Base-by-base conservation (phyloP, 2,888 invertebrate species). In the Temnothorax unifasciatus region DNA sequence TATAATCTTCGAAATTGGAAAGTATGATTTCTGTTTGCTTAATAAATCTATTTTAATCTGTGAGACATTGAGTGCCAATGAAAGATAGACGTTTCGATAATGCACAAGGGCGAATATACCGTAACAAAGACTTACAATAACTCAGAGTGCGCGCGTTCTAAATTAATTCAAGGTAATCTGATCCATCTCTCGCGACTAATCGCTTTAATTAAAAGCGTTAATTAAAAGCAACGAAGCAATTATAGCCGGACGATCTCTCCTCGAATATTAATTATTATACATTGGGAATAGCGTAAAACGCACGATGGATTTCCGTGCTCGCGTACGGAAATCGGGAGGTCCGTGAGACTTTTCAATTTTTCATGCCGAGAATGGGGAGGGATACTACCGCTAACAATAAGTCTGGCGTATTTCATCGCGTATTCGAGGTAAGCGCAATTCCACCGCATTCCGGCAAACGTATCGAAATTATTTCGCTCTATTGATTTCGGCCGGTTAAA, bases 111-210 rank as follows among this genome's bases (percentile, higher is more conserved):
- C 18, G 34, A 54, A 63, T 15, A 21, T 21, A 50, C 1, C 29
- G 29, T 61, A 69, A 71, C 52, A 54, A 50, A 52, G 63, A 47
- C 21, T 63, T 47, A 9, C 38, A 21, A 41, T 41, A 38, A 52
- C 21, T 64, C 18, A 9, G 38, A 21, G 29, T 52, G 21, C 38
- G 15, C 34, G 18, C 21, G 75, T 63, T 21, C 75, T 38, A 18
- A 50, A 76, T 76, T 76, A 75, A 75, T 75, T 75, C 34, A 64
- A 76, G 21, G 21, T 76, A 76, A 77, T 77, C 47, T 68, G 34
- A 68, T 41, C 34, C 38, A 25, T 77, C 47, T 54, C 41, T n/a
- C 41, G 38, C 41, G 18, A 63, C 34, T 68, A 77, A 41, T 77
- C 41, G 68, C 54, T 68, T 77, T 68, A 77, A 68, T 77, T 68